phyloP scores from a whole-genome alignment of 2,888 invertebrate species.

The Thereva unica region DNA sequence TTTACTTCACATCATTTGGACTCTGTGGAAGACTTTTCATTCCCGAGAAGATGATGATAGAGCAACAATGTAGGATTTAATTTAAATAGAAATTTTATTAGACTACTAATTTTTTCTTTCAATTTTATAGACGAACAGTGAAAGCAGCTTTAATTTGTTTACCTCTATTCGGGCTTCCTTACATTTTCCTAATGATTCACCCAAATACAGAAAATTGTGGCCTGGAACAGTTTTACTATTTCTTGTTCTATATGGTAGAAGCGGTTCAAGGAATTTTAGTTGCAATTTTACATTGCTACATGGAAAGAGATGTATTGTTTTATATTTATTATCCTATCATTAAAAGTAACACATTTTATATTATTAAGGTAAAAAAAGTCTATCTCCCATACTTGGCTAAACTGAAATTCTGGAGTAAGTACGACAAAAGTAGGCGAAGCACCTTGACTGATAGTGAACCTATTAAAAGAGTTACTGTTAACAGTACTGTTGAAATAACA shows the following conservation, averaged over 20 bases:
- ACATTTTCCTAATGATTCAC: slow-evolving; percentile 65
- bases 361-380: slow-evolving; percentile 5
- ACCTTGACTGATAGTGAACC: slow-evolving; percentile 4
- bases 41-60: slow-evolving; percentile 46
- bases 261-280: slow-evolving; percentile 67
- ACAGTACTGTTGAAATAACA: slow-evolving; percentile 18
- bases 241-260: slow-evolving; percentile 64
- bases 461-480: slow-evolving; percentile 7
- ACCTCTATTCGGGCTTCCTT: slow-evolving; percentile 72
- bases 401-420: not conserved
- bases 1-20: slow-evolving; percentile 67
- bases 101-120: not conserved
- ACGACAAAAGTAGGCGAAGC: not conserved
- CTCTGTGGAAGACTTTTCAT: slow-evolving; percentile 67
- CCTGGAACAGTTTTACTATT: slow-evolving; percentile 64
- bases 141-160: slow-evolving; percentile 70
- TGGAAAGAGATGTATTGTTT: slow-evolving; percentile 65
- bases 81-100: not conserved
- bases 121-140: slow-evolving; percentile 62
- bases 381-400: not conserved
- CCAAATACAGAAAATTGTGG: slow-evolving; percentile 61
- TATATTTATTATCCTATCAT: not conserved
- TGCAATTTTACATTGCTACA: slow-evolving; percentile 69
- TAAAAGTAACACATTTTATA: not conserved
- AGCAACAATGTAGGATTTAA: slow-evolving; percentile 40